Evolutionary conservation across 2,113 vertebrate genomes (phyloP), one percentile per base, ranked within the genome.

Genomic region (Symphodus melops): DNA sequence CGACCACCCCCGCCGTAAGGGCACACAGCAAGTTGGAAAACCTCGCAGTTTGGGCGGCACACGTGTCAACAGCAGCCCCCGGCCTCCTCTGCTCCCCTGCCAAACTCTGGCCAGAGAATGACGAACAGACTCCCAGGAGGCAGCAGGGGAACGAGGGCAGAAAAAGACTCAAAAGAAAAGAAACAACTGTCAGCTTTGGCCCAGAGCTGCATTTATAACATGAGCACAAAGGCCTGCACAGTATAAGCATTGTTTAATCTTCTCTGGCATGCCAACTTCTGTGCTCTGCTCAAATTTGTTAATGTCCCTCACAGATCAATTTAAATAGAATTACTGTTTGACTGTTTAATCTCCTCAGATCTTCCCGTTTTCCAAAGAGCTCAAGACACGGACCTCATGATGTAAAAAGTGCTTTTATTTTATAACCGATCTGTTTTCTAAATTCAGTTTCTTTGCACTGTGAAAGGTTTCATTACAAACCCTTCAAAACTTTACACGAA

Each of bases 41-140:
- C 73, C 72, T 79, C 13, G 3, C 46, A 9, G 77, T 61, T 77
- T 53, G 44, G 81, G 69, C 67, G 44, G 85, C 74, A 84, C 86
- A 88, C 82, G 81, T 85, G 86, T 91, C 85, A 80, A 48, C 73
- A 56, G 72, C 36, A 55, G 53, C 80, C 83, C 79, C 67, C 66
- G 17, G 48, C 53, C 81, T 77, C 63, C 73, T 70, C 62, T 63
- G 68, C 75, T 60, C 53, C 78, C 13, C 61, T 62, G 68, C 75
- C 79, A 84, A 76, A 79, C 69, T 9, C 77, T 54, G 68, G 62
- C 56, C 13, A 49, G 39, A 60, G 70, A 86, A 81, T 72, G 86
- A 85, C 82, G 68, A 79, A 79, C 77, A 81, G 85, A 85, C 82
- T 88, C 85, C 75, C 85, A n/a, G 1, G 81, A 87, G 87, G 48